phyloP scores from a whole-genome alignment of 2,888 invertebrate species.

The Lobophora halterata region DNA sequence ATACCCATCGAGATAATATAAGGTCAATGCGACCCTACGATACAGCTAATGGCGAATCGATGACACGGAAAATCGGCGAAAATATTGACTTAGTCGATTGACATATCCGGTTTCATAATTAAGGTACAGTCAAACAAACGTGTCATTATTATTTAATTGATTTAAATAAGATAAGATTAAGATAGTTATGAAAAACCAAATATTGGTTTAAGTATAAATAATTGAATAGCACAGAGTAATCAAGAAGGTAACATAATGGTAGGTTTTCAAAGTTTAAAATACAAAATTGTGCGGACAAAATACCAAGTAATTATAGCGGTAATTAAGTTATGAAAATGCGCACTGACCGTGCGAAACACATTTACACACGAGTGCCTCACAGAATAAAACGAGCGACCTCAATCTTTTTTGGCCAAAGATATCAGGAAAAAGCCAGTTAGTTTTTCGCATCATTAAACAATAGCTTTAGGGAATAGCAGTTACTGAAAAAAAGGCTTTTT shows the following conservation, averaged over 20 bases:
- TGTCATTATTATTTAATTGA: too few relatives aligned
- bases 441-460: conserved; percentile 29
- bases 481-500: conserved; percentile 32
- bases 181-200: conserved; percentile 4
- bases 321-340: conserved; percentile 11
- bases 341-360: conserved; percentile 12
- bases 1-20: conserved; percentile 26
- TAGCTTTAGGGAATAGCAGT: conserved; percentile 19
- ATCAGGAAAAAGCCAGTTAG: conserved; percentile 22
- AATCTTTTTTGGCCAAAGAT: conserved; percentile 22
- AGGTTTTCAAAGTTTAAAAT: too few relatives aligned
- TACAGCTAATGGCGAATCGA: conserved; percentile 35
- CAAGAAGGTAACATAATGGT: too few relatives aligned
- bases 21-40: conserved; percentile 25
- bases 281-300: background rate
- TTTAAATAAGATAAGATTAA: too few relatives aligned
- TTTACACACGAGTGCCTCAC: conserved; percentile 18
- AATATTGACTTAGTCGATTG: conserved; percentile 33
- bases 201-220: too few relatives aligned
- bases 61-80: conserved; percentile 31
- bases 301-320: conserved; percentile 11
- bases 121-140: conserved; percentile 1
- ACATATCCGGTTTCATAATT: conserved; percentile 26
- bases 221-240: too few relatives aligned
- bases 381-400: conserved; percentile 24